phyloP scores from a whole-genome alignment of 2,113 vertebrate genomes.

The Astur gentilis region DNA sequence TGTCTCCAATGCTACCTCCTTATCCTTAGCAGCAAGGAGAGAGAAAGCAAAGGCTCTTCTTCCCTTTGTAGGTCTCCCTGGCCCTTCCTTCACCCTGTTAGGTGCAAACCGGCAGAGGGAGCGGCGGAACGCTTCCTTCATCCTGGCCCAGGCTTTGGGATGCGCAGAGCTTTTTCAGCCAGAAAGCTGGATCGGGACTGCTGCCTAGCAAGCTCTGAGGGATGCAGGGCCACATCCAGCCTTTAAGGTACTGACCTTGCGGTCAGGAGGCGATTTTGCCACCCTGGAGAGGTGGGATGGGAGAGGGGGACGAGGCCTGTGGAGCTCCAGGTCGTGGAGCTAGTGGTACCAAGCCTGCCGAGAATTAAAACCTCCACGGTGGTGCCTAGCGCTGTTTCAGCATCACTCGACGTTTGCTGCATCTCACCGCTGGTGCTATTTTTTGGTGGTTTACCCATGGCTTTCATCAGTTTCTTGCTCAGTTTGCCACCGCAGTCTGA shows the following conservation, averaged over 20 bases:
- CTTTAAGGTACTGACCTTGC: not conserved
- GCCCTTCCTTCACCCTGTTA: not conserved
- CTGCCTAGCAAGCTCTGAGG: not conserved
- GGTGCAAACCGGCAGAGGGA: not conserved
- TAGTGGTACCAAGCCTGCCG: not conserved
- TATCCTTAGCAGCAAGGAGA: not conserved
- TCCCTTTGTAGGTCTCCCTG: not conserved
- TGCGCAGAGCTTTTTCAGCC: rapidly evolving
- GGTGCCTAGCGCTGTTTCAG: not conserved
- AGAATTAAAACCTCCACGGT: not conserved
- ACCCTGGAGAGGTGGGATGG: not conserved
- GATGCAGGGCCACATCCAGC: not conserved
- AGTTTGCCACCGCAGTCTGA: not conserved
- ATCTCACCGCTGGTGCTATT: not conserved
- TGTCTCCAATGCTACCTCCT: not conserved
- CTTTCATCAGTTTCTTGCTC: not conserved
- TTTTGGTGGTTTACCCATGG: not conserved
- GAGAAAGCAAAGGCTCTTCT: not conserved
- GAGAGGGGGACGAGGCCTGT: not conserved
- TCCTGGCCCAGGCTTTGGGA: not conserved
- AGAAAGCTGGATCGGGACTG: not conserved
- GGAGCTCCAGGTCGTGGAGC: not conserved
- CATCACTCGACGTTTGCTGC: rapidly evolving
- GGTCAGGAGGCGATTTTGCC: not conserved
- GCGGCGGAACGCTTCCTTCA: not conserved